Conservation (phyloP, 64 coral and sea anemone species). For the Montipora cactus region DNA sequence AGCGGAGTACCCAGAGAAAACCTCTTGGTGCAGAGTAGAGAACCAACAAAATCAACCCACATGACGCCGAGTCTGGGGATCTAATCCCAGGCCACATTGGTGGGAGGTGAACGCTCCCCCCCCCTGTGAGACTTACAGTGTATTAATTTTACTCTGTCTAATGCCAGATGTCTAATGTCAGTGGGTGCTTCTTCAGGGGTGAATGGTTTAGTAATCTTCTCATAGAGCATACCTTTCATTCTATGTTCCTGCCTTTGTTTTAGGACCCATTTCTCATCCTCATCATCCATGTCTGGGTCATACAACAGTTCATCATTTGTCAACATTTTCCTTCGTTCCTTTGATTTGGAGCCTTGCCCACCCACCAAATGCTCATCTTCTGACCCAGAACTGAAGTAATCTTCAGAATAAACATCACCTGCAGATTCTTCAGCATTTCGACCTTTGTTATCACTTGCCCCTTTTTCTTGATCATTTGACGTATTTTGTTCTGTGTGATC, state of each 20-base stretch:
- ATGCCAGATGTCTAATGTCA: no score
- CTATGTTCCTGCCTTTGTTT: conserved; percentile 73
- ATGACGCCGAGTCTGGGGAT: no score
- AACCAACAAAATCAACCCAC: no score
- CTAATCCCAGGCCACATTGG: no score
- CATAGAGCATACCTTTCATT: conserved; percentile 56
- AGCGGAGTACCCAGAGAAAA: no score
- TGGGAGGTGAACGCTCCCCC: no score
- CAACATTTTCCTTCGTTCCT: conserved; percentile 82
- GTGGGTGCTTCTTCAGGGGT: no score
- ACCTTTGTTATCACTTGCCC: background rate
- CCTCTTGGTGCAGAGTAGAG: no score
- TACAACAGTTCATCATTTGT: conserved; percentile 93
- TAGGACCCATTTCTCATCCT: conserved; percentile 95
- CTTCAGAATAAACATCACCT: conserved; percentile 76
- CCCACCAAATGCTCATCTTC: conserved; percentile 95
- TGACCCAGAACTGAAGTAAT: conserved; percentile 98
- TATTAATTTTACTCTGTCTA: no score
- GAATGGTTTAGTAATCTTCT: no score
- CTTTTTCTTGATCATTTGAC: background rate
- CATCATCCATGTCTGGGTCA: conserved; percentile 98
- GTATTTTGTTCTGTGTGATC: background rate
- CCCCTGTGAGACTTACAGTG: no score
- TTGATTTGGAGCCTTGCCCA: conserved; percentile 89
- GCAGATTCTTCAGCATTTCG: background rate